These are phyloP conservation scores for Lepidochrysops patricia DNA, from an alignment of 2,888 invertebrate species.

Conservation along the genomic window DNA sequence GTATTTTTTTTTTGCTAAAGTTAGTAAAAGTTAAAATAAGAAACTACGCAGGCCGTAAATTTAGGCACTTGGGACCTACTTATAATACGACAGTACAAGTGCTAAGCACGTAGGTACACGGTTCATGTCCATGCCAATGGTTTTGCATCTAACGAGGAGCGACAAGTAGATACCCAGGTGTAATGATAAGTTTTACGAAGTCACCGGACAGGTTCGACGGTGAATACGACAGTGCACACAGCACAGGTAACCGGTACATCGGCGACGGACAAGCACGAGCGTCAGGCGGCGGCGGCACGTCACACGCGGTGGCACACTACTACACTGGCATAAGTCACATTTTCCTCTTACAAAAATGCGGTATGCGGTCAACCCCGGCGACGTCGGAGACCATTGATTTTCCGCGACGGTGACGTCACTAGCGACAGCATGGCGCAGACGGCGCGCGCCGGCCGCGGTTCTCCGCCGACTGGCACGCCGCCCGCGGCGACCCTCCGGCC, in stretches of 20 bases:
- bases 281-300: conserved; percentile 45
- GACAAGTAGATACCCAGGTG: not conserved
- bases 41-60: too few relatives aligned
- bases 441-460: conserved; percentile 70
- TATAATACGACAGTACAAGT: not conserved
- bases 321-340: conserved; percentile 66
- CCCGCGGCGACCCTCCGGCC: conserved; percentile 24
- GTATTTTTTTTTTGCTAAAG: too few relatives aligned
- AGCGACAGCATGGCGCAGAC: conserved; percentile 46
- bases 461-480: conserved; percentile 49
- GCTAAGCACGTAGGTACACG: not conserved
- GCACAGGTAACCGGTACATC: not conserved
- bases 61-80: not conserved
- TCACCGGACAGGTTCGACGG: not conserved
- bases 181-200: not conserved
- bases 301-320: conserved; percentile 41
- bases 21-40: too few relatives aligned
- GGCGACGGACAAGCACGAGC: not conserved
- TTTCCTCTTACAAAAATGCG: conserved; percentile 65
- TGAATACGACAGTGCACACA: not conserved
- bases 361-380: conserved; percentile 67
- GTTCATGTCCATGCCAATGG: not conserved
- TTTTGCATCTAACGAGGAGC: not conserved
- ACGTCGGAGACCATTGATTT: conserved; percentile 65
- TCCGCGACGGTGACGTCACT: conserved; percentile 66